Evolutionary conservation across 2,888 invertebrate species (phyloP), one percentile per base, ranked within the genome.

Genomic region (Volucella bombylans): DNA sequence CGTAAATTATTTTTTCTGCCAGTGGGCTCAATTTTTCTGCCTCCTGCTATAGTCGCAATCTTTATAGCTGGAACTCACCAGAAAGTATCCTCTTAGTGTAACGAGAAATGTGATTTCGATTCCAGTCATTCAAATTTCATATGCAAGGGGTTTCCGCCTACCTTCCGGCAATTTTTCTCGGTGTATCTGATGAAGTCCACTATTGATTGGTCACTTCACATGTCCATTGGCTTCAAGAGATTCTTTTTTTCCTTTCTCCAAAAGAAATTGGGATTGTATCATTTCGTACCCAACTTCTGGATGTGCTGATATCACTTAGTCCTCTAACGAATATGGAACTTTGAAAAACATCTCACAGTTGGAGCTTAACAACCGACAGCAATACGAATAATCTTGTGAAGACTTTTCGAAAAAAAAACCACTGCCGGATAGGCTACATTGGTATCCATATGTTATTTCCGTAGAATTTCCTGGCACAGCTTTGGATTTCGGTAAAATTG

Each of bases 201-300:
- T 76, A 57, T 61, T 67, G 74, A 74, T 74, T 74, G 74, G 14
- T 59, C 14, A n/a, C 15, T 50, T 65, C 31, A 49, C n/a, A 10
- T 23, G 31, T 50, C n/a, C 8, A 18, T 39, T n/a, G 11, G 45
- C 15, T 55, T 39, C 23, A 49, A 38, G 49, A 57, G 57, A 57
- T 65, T 12, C 43, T 64, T 57, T 12, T 23, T 23, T 23, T 23
- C 18, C 3, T 23, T 23, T 23, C 1, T 23, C 31, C 11, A 11
- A 55, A 31, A 38, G 18, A 41, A 74, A 57, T 73, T 65, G 47
- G 14, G 45, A 31, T 65, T 65, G 38, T 39, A 41, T 67, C 45
- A 67, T 31, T 31, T 54, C 15, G 54, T 23, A 4, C 31, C 43
- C 18, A 23, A 18, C 12, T 18, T 41, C 4, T 10, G 31, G 14